Base-by-base conservation (phyloP, 1,140 invertebrate species). In the Cotesia chilonis region DNA sequence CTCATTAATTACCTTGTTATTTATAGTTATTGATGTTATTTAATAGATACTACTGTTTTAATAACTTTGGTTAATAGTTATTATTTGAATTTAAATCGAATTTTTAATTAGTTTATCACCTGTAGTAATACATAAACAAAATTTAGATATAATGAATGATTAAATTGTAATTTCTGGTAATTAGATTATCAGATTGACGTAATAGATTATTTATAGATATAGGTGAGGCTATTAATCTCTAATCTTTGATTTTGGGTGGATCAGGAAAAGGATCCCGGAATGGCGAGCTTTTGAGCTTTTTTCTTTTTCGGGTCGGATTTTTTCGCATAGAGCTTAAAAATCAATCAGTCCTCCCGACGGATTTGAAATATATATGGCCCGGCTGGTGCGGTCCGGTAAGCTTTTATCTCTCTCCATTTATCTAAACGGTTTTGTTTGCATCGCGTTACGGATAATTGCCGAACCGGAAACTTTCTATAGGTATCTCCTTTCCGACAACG, bases 371-470 rank as follows among this genome's bases (percentile, higher is more conserved):
- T 47, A 47, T 70, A 70, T 47, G 57, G 59, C 14, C 61, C 10
- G 51, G 12, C 20, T 61, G 35, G 51, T 17, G 41, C 47, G 60
- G 47, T 55, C 69, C 60, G 60, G 20, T 52, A 55, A 64, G 69
- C 69, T 75, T 63, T 75, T 75, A 75, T 75, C 74, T 64, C 14
- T 52, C 61, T 66, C 69, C 65, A 75, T 75, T 75, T 75, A 75
- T 75, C 74, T 75, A 75, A 75, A 75, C 74, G 73, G 69, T 74
- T 71, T 74, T 75, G 74, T 75, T 75, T 75, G 74, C 74, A 75
- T 75, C 71, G 66, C 70, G 69, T 75, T 70, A 68, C 65, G 70
- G 70, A 75, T 75, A 75, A 75, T 75, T 75, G 66, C 70, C 70
- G 37, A 59, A 28, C 68, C 65, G 52, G 52, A 3, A 47, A 65